Evolutionary conservation across 2,797 vertebrate genomes (phyloP).

Genomic region (Lerista edwardsae): DNA sequence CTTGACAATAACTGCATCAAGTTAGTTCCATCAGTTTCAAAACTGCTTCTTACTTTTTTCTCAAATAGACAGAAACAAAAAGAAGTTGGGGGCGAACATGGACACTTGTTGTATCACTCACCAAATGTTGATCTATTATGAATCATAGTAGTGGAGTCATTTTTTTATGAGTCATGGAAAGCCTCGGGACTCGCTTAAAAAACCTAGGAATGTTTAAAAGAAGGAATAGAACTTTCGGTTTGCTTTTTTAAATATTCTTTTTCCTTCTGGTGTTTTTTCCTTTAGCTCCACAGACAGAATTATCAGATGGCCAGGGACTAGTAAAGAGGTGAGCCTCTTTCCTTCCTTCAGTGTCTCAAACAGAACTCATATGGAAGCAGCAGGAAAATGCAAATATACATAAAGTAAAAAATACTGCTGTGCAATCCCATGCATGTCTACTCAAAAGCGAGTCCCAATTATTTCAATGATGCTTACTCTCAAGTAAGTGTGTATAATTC

Average conservation of each 20-base stretch:
- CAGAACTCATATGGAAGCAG: background rate
- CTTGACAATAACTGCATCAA: background rate
- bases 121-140: slow-evolving; percentile 10
- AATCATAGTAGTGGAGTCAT: slow-evolving; percentile 15
- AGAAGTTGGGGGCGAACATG: background rate
- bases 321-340: background rate
- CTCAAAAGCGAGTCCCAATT: too few species aligned
- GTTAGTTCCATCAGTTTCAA: background rate
- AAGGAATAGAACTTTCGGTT: background rate
- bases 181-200: background rate
- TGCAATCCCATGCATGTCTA: too few species aligned
- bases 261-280: background rate
- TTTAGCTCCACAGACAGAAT: background rate
- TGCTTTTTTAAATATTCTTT: background rate
- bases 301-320: background rate
- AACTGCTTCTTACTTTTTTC: background rate
- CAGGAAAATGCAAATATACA: background rate
- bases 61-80: background rate
- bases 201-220: background rate
- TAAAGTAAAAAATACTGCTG: background rate
- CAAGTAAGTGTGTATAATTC: too few species aligned
- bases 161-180: slow-evolving; percentile 20
- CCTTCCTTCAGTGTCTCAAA: background rate
- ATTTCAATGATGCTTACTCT: too few species aligned
- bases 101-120: slow-evolving; percentile 4